Conservation (phyloP, 2,113 vertebrate species). For the Sphyrna mokarran region DNA sequence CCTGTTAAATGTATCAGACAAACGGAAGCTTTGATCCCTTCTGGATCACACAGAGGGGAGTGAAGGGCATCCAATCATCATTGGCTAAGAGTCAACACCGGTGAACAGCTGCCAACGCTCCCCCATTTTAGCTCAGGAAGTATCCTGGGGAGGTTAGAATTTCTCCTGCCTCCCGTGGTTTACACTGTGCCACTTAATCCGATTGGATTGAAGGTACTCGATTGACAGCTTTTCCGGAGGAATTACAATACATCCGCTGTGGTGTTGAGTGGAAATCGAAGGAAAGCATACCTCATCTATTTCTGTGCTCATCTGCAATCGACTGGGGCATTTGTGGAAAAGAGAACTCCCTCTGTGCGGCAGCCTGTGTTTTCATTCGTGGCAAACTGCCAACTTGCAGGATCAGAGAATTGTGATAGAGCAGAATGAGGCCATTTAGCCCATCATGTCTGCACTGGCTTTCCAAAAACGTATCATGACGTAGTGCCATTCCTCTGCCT, state of each 20-base stretch:
- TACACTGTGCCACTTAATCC: not conserved
- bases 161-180: not conserved
- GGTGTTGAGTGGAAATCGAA: not conserved
- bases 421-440: not conserved
- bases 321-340: not conserved
- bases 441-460: no score
- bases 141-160: not conserved
- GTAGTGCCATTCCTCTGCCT: no score
- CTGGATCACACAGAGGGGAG: not conserved
- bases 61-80: not conserved
- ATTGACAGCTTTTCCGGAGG: not conserved
- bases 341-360: not conserved
- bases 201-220: not conserved
- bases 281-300: not conserved
- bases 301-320: not conserved
- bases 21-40: not conserved
- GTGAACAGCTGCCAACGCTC: not conserved
- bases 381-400: not conserved
- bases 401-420: no score
- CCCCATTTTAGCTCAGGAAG: not conserved
- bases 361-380: not conserved
- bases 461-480: no score
- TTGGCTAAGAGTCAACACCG: not conserved
- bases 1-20: not conserved
- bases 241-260: not conserved